These are phyloP conservation scores for Plemyria rubiginata DNA, from an alignment of 2,888 invertebrate genomes.

Conservation along the genomic window DNA sequence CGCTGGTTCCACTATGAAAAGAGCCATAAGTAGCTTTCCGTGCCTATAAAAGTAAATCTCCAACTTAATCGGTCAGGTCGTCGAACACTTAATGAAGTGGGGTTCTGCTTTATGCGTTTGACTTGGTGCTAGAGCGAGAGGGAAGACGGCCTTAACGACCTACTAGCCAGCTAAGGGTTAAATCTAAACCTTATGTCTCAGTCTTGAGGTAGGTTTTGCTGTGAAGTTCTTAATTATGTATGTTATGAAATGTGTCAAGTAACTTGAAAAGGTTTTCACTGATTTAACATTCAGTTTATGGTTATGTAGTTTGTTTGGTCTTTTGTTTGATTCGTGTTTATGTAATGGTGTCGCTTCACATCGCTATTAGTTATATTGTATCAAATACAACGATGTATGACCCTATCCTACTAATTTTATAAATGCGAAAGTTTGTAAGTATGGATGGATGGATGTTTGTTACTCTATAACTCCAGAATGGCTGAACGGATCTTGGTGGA, in stretches of 20 bases:
- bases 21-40: constrained; percentile 45
- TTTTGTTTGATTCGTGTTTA: background rate
- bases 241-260: constrained; percentile 25
- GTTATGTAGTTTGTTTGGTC: background rate
- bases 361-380: no score
- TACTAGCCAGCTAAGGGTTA: constrained; percentile 19
- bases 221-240: background rate
- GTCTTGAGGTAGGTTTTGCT: constrained; percentile 15
- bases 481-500: no score
- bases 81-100: constrained; percentile 65
- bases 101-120: constrained; percentile 52
- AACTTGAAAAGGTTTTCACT: constrained; percentile 27
- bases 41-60: constrained; percentile 60
- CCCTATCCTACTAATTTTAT: no score
- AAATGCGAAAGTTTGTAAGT: no score
- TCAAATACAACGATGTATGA: no score
- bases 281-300: constrained; percentile 31
- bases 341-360: no score
- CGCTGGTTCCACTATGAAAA: constrained; percentile 11
- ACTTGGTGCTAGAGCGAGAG: constrained; percentile 43
- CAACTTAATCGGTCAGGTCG: constrained; percentile 59
- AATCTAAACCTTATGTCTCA: constrained; percentile 31
- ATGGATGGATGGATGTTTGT: no score
- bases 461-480: no score
- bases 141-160: constrained; percentile 39